Conservation (phyloP, 2,797 vertebrate genomes). For the Aeoliscus strigatus region DNA sequence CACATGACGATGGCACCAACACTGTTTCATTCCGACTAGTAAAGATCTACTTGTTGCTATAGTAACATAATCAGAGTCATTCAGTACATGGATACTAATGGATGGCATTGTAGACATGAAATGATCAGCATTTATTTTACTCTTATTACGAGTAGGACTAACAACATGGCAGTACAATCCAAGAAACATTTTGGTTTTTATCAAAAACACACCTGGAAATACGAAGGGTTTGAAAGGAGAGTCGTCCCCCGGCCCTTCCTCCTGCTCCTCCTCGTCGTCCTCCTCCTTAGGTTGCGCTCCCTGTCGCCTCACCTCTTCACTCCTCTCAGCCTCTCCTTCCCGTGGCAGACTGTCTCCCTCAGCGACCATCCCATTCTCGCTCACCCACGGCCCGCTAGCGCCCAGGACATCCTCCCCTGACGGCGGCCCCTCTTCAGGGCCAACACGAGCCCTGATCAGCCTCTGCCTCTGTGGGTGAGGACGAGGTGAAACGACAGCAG, state of each 20-base stretch:
- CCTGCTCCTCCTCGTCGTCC: conserved; percentile 63
- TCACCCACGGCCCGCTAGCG: conserved; percentile 43
- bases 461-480: conserved; percentile 70
- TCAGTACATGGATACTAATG: too few species aligned
- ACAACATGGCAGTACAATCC: too few species aligned
- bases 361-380: conserved; percentile 60
- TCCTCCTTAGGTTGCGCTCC: conserved; percentile 58
- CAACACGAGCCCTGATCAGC: conserved; percentile 62
- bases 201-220: conserved; percentile 64
- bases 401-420: conserved; percentile 49
- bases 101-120: too few species aligned
- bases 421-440: conserved; percentile 56
- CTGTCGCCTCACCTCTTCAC: conserved; percentile 29
- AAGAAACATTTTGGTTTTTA: neutral
- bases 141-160: too few species aligned
- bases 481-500: too few species aligned
- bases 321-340: conserved; percentile 50
- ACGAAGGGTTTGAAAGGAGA: conserved; percentile 63
- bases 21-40: too few species aligned
- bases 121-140: too few species aligned
- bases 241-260: conserved; percentile 49
- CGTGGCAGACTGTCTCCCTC: conserved; percentile 56
- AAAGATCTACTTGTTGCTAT: too few species aligned
- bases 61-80: too few species aligned
- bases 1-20: too few species aligned